These are phyloP conservation scores for Lycaon pictus DNA, from an alignment of 2,113 vertebrate species.

Conservation along the genomic window DNA sequence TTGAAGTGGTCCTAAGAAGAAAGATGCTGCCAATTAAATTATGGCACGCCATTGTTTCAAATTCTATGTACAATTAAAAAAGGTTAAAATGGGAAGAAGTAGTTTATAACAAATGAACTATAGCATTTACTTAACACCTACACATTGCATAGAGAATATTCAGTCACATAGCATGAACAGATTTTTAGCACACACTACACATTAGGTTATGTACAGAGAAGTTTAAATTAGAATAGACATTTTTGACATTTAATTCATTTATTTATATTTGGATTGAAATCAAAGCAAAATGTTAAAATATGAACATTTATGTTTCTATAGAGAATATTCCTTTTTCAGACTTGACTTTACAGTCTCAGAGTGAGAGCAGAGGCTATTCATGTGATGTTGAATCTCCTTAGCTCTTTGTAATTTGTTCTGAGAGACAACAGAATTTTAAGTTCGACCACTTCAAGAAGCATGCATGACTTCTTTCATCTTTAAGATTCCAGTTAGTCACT, in stretches of 20 bases:
- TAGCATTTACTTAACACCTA: slow-evolving; percentile 10
- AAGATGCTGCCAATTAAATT: slow-evolving; percentile 38
- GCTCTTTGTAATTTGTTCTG: slow-evolving; percentile 3
- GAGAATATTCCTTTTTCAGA: neutral
- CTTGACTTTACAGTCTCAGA: neutral
- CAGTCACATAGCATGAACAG: neutral
- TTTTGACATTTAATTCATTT: slow-evolving; percentile 50
- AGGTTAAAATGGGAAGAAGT: neutral
- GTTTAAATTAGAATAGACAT: slow-evolving; percentile 55
- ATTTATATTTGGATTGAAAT: slow-evolving; percentile 41
- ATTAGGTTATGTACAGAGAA: slow-evolving; percentile 23
- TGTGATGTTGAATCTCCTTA: neutral
- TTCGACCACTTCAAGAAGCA: slow-evolving; percentile 39
- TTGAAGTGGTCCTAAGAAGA: slow-evolving; percentile 14
- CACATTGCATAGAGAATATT: neutral
- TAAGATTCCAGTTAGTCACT: slow-evolving; percentile 46
- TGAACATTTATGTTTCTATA: slow-evolving; percentile 29
- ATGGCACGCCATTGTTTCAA: slow-evolving; percentile 10
- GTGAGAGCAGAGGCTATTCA: neutral
- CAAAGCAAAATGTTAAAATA: slow-evolving; percentile 34
- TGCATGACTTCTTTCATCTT: slow-evolving; percentile 19
- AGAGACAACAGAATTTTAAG: slow-evolving; percentile 27
- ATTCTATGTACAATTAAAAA: slow-evolving; percentile 37
- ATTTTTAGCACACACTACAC: slow-evolving; percentile 14
- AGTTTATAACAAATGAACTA: slow-evolving; percentile 39